Percentiles rank a stretch among this genome's conserved stretches.
Evolutionary conservation across 2,113 vertebrate species (phyloP).

Genomic region (Phalacrocorax brasilianus): DNA sequence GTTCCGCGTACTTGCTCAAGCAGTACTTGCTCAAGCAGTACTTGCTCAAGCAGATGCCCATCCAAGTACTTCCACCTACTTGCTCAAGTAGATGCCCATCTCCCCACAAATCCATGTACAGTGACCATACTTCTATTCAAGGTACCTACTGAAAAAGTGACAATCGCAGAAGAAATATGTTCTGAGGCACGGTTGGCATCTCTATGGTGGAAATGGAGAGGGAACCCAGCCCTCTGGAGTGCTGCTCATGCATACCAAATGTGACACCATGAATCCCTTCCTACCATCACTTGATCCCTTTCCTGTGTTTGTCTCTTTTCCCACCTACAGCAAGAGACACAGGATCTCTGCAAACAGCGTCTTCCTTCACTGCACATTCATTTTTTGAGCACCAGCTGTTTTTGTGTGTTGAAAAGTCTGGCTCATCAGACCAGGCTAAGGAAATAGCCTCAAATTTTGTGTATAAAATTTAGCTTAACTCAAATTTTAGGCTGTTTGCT

Average conservation of each 20-base stretch:
- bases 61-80: too few relatives aligned
- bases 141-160: not conserved
- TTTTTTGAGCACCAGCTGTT: not conserved
- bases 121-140: fast-evolving
- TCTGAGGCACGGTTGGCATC: too few relatives aligned
- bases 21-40: too few relatives aligned
- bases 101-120: not conserved
- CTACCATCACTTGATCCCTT: not conserved
- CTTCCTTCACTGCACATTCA: not conserved
- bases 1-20: too few relatives aligned
- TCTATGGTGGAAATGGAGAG: not conserved
- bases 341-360: not conserved
- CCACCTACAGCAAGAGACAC: not conserved
- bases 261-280: not conserved
- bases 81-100: not conserved
- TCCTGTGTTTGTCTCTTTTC: fast-evolving
- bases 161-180: not conserved
- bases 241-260: not conserved
- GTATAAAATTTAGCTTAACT: not conserved
- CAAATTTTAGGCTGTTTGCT: not conserved
- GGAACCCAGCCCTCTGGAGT: not conserved
- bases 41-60: too few relatives aligned
- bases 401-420: not conserved
- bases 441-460: not conserved
- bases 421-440: not conserved